phyloP scores from a whole-genome alignment of 2,113 vertebrate species.

The Mus pahari region DNA sequence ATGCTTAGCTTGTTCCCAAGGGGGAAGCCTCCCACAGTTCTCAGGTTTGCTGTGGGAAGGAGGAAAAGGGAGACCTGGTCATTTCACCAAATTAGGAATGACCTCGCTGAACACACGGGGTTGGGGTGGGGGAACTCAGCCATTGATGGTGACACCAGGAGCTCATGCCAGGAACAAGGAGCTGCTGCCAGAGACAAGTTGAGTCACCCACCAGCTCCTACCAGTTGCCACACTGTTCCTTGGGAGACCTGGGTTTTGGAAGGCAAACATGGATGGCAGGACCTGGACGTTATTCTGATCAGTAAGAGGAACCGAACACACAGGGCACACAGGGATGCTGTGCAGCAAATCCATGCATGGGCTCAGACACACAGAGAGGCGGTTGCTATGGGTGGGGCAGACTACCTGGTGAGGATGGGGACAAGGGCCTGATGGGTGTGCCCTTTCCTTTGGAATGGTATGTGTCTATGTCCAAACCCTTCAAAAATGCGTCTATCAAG shows the following conservation, averaged over 20 bases:
- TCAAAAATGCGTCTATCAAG: background rate
- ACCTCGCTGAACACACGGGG: background rate
- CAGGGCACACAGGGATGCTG: background rate
- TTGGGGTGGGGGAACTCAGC: background rate
- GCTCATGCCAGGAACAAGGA: background rate
- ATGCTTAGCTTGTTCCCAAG: background rate
- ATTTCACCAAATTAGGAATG: background rate
- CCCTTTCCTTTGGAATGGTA: background rate
- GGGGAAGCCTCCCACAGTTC: rapidly evolving
- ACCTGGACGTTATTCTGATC: no score
- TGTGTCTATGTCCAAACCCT: rapidly evolving
- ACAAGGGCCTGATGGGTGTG: rapidly evolving
- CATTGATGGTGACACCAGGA: background rate
- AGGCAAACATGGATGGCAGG: background rate
- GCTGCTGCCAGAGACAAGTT: background rate
- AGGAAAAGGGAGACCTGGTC: background rate
- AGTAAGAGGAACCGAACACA: background rate
- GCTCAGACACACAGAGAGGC: rapidly evolving
- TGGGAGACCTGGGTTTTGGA: background rate
- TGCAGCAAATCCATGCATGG: background rate
- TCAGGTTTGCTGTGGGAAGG: background rate
- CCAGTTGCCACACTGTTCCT: background rate
- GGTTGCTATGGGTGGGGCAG: background rate
- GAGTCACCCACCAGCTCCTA: background rate
- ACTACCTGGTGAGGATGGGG: no score